These are phyloP conservation scores for Microplitis deprimator DNA, from an alignment of 2,888 invertebrate genomes.

Conservation along the genomic window DNA sequence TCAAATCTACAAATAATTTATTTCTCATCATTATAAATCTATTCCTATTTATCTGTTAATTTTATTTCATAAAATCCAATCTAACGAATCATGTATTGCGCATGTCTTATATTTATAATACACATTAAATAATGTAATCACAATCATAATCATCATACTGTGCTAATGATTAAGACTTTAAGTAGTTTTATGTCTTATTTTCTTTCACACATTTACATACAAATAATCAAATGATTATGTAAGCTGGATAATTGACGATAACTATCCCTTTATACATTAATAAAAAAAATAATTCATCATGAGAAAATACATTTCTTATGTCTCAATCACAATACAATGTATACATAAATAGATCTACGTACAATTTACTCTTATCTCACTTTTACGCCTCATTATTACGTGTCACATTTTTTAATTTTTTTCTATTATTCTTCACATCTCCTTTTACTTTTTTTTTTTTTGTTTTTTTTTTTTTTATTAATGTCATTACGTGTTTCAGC, in stretches of 20 bases:
- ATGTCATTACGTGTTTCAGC: neutral
- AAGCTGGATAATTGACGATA: neutral
- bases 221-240: neutral
- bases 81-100: neutral
- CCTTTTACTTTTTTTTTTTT: neutral
- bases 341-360: neutral
- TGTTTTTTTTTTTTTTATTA: neutral
- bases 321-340: neutral
- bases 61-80: neutral
- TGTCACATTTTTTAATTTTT: neutral
- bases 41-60: neutral
- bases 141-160: neutral
- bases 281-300: neutral
- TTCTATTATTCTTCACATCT: neutral
- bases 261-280: neutral
- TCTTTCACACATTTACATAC: constrained; percentile 5
- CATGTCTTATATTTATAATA: neutral
- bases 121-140: neutral
- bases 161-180: constrained; percentile 3
- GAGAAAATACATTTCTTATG: constrained; percentile 1
- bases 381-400: neutral
- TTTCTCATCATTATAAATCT: neutral
- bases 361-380: neutral
- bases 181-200: neutral
- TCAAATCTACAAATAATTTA: neutral